Evolutionary conservation across 2,797 vertebrate species (phyloP), one percentile per base, ranked within the genome.

Genomic region (Gastrophryne carolinensis): DNA sequence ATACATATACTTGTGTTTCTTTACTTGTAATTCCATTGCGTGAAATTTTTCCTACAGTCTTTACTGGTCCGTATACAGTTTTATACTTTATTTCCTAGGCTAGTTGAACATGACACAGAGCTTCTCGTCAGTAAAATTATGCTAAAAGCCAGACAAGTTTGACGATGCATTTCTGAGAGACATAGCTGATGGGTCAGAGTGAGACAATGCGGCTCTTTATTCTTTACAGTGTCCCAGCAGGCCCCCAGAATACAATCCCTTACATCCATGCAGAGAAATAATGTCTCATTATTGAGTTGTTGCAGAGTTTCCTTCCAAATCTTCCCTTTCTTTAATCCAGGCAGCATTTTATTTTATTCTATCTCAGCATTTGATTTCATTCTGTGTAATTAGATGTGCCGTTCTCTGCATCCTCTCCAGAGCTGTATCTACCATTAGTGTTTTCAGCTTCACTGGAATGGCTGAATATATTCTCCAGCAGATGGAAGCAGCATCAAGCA

Each of bases 131-230:
- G 30, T 54, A 17, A 53, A 23, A n/a, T 60, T 75, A 50, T 67
- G 15, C 39, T 56, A 13, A 44, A n/a, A 57, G 23, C 27, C 41
- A 70, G 57, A 70, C 58, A 26, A 44, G 32, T 41, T 69, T 54
- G 49, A 35, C 70, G 47, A 62, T 63, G 41, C 57, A 63, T 34
- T 76, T 52, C 44, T 47, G 19, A 54, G 21, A 63, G 65, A 64
- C 60, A 27, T 56, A 56, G 15, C 27, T 39, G 71, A 41, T 50
- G 49, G 49, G 58, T 34, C 21, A 54, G 21, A 29, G 27, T 21
- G 4, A 39, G 23, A 75, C 73, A 75, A 75, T 68, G 47, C 44
- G n/a, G 32, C 39, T 26, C 17, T 68, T 75, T 75, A 68, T 69
- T 39, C 44, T 41, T 10, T 32, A 34, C 64, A 68, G 64, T 75